Evolutionary conservation across 2,888 invertebrate genomes (phyloP), one percentile per base, ranked within the genome.

Genomic region (Hydriomena furcata): DNA sequence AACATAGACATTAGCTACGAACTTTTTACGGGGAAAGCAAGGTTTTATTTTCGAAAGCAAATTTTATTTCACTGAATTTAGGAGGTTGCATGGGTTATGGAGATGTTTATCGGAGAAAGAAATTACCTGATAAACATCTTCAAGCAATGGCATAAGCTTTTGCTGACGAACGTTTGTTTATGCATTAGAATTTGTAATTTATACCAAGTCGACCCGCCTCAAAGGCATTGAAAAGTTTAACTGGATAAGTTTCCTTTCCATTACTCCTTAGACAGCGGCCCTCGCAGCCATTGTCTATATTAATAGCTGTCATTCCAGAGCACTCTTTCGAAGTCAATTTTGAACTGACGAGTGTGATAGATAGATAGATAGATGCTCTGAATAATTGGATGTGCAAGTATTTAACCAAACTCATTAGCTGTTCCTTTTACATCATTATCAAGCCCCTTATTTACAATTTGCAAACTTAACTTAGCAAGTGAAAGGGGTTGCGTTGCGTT

Each of bases 161-260:
- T 21, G 17, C 13, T 8, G 13, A 20, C 32, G 42, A 41, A 50
- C 52, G 46, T 58, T 52, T 51, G 35, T 45, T 52, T 42, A 48
- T 52, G 30, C 47, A 59, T 52, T 64, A 56, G 51, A 58, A 61
- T 68, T 66, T 55, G 62, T 62, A 58, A 61, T 68, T 66, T 55
- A 63, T 62, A 63, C 11, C 60, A 52, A 53, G 66, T 54, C 58
- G 48, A 57, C 63, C 58, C 60, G 48, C 59, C 58, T 63, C 61
- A 71, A 76, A 66, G 64, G 62, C 58, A n/a, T 59, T 44, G 54
- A 55, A 71, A 82, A 82, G 65, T 82, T 82, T 70, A 80, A 82
- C 77, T 68, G 69, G 71, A 77, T 77, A 80, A 81, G 74, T 82
- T 83, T 72, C 60, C 60, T 62, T 68, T 63, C 66, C 70, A 71